A percentile compares a stretch with the other conserved stretches of the same genome.
Evolutionary conservation across 2,113 vertebrate genomes (phyloP).

Genomic region (Protomyctophum bolini): DNA sequence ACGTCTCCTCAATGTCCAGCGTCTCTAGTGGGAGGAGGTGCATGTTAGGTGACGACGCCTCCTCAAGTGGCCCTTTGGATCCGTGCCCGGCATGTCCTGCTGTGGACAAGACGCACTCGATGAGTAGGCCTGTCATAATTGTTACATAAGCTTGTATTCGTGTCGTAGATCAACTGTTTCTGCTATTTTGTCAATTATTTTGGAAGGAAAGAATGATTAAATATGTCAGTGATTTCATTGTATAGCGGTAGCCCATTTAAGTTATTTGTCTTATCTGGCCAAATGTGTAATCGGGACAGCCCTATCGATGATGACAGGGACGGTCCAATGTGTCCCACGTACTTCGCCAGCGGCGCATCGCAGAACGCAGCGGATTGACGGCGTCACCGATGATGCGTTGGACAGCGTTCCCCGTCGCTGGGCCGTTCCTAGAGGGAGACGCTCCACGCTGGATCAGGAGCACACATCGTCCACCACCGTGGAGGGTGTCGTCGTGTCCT

Average conservation of each 20-base stretch:
- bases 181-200: too few relatives aligned
- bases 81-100: slow-evolving; percentile 27
- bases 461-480: neutral
- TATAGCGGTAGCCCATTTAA: too few relatives aligned
- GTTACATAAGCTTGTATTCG: too few relatives aligned
- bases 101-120: neutral
- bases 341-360: neutral
- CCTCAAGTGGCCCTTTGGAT: slow-evolving; percentile 7
- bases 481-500: neutral
- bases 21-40: slow-evolving; percentile 26
- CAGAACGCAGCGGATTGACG: neutral
- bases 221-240: too few relatives aligned
- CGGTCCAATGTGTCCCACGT: neutral
- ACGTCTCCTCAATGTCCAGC: slow-evolving; percentile 29
- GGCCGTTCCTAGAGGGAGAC: neutral
- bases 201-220: too few relatives aligned
- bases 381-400: neutral
- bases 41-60: slow-evolving; percentile 18
- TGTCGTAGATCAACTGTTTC: too few relatives aligned
- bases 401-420: neutral
- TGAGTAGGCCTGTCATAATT: neutral
- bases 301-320: neutral
- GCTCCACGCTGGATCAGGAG: neutral
- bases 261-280: too few relatives aligned
- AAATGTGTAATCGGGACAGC: too few relatives aligned